phyloP scores from a whole-genome alignment of 1,140 invertebrate genomes.

The Platorchestia sp. region DNA sequence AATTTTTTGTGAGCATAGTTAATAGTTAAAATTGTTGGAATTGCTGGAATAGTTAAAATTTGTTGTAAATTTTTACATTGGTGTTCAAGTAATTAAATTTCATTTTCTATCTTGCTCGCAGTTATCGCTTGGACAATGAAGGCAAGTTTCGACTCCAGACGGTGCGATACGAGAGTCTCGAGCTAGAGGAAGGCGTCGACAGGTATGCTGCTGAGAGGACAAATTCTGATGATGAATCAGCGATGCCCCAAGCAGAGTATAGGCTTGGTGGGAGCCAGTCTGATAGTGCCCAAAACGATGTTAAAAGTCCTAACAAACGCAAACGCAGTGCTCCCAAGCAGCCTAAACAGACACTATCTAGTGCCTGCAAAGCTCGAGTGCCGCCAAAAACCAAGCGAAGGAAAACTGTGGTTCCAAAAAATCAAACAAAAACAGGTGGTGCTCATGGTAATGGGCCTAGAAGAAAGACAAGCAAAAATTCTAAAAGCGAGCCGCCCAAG shows the following conservation, averaged over 20 bases:
- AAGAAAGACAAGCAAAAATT: background rate
- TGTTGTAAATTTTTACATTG: background rate
- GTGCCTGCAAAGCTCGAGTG: background rate
- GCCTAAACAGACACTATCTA: background rate
- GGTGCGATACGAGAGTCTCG: constrained; percentile 22
- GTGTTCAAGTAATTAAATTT: background rate
- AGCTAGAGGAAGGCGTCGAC: constrained; percentile 24
- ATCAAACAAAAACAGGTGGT: background rate
- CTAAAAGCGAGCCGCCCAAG: background rate
- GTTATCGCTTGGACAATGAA: constrained; percentile 18
- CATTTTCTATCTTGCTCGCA: background rate
- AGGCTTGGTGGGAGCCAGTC: background rate
- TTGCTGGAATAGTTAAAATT: no score
- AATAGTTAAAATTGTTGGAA: no score
- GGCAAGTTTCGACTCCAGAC: constrained; percentile 42
- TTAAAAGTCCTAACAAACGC: background rate
- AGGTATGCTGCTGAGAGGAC: background rate
- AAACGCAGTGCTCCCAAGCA: background rate
- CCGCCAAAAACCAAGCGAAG: background rate
- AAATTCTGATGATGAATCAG: background rate
- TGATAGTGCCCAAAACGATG: background rate
- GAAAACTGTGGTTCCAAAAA: background rate
- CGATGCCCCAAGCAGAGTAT: background rate
- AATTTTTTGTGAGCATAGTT: no score
- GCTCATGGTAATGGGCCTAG: no score